Evolutionary conservation across 1,140 invertebrate genomes (phyloP).

Genomic region (Microplitis demolitor): DNA sequence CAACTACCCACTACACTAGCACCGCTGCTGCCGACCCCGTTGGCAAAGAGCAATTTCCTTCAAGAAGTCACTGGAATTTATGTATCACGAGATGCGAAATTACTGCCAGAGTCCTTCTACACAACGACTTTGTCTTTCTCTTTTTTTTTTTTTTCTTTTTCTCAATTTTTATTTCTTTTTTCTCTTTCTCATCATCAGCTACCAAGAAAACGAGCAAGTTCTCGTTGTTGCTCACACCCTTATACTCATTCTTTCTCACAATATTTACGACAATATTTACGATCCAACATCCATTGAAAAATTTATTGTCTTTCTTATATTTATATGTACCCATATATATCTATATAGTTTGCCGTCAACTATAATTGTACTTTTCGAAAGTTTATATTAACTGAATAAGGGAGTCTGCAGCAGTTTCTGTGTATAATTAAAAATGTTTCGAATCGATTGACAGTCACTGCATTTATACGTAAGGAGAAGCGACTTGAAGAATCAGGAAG

Average conservation of each 20-base stretch:
- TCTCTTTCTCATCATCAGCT: background rate
- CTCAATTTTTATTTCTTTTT: too few species aligned
- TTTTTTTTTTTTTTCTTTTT: too few species aligned
- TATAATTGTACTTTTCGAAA: too few species aligned
- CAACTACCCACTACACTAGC: background rate
- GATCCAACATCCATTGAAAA: slow-evolving; percentile 5
- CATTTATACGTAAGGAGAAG: background rate
- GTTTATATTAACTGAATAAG: too few species aligned
- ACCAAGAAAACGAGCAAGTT: background rate
- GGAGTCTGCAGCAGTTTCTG: too few species aligned
- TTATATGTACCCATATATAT: background rate
- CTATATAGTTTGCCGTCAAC: too few species aligned
- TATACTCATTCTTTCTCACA: background rate
- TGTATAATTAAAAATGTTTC: background rate
- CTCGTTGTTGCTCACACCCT: background rate
- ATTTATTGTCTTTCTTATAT: slow-evolving; percentile 5
- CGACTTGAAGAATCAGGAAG: background rate
- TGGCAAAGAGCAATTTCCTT: slow-evolving; percentile 4
- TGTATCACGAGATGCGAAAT: slow-evolving; percentile 12
- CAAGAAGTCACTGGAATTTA: background rate
- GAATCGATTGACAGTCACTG: background rate
- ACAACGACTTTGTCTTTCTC: background rate
- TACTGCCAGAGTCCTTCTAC: background rate
- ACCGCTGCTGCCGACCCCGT: background rate
- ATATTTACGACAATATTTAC: slow-evolving; percentile 14